A percentile compares a stretch with the other conserved stretches of the same genome.
Evolutionary conservation across 2,113 vertebrate species (phyloP).

Genomic region (Perca schrenkii): DNA sequence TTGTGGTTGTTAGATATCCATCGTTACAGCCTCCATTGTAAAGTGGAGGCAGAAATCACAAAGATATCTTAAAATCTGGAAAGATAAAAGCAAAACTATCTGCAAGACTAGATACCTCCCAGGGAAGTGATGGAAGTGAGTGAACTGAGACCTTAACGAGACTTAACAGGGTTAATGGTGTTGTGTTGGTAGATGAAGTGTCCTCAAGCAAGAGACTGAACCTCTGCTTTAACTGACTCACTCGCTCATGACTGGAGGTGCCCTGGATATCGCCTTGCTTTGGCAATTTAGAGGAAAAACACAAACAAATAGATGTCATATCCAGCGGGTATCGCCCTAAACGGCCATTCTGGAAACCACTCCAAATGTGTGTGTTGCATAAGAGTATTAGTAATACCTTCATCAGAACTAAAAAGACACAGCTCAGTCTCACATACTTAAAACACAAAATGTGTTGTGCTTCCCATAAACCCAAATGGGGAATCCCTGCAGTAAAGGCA

Average conservation of each 20-base stretch:
- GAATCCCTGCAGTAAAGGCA: conserved; percentile 73
- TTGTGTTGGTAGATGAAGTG: conserved; percentile 17
- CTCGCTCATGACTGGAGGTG: conserved; percentile 11
- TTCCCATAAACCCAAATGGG: conserved; percentile 64
- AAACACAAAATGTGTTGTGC: conserved; percentile 43
- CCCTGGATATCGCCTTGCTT: conserved; percentile 31
- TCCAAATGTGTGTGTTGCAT: conserved; percentile 26
- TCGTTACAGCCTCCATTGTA: no score
- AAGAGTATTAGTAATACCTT: conserved; percentile 34
- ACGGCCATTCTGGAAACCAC: neutral
- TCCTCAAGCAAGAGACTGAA: conserved; percentile 33
- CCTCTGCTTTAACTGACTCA: conserved; percentile 44
- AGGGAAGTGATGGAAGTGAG: neutral
- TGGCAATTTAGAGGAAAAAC: conserved; percentile 35
- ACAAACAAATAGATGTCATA: conserved; percentile 30
- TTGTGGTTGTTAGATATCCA: neutral
- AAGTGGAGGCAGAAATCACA: neutral
- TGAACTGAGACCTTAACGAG: conserved; percentile 19
- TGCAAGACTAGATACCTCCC: neutral
- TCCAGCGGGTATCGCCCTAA: conserved; percentile 24
- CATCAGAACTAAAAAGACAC: conserved; percentile 18
- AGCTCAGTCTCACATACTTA: conserved; percentile 1
- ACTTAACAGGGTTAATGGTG: neutral
- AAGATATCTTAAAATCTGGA: neutral
- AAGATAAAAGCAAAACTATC: neutral